phyloP scores from a whole-genome alignment of 2,797 vertebrate species.

The Tolypeutes matacus region DNA sequence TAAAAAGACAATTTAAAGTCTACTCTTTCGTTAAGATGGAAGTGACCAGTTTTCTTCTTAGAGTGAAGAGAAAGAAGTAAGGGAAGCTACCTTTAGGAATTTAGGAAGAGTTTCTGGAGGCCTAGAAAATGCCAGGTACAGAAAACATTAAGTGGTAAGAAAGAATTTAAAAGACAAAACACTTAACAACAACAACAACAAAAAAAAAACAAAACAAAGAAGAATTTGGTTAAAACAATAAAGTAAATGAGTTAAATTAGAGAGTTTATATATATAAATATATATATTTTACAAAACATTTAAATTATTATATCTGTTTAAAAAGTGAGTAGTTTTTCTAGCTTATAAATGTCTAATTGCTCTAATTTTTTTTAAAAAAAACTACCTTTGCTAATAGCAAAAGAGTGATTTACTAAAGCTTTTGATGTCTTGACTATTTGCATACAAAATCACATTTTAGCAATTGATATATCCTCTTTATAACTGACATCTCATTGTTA shows the following conservation, averaged over 20 bases:
- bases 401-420: neutral
- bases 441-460: neutral
- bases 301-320: neutral
- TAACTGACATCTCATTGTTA: neutral
- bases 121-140: neutral
- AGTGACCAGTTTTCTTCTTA: neutral
- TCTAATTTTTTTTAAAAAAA: neutral
- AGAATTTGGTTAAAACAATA: conserved; percentile 17
- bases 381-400: neutral
- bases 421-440: neutral
- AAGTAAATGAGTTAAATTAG: conserved; percentile 17
- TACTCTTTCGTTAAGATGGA: conserved; percentile 23
- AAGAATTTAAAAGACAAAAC: neutral
- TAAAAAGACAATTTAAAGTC: neutral
- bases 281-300: neutral
- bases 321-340: neutral
- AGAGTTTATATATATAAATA: neutral
- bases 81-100: neutral
- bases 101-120: neutral
- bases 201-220: neutral
- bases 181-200: neutral
- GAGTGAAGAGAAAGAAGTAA: neutral
- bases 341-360: neutral
- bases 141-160: neutral
- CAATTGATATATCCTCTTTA: neutral